phyloP scores from a whole-genome alignment of 2,888 invertebrate species.

The Polyploca ridens region DNA sequence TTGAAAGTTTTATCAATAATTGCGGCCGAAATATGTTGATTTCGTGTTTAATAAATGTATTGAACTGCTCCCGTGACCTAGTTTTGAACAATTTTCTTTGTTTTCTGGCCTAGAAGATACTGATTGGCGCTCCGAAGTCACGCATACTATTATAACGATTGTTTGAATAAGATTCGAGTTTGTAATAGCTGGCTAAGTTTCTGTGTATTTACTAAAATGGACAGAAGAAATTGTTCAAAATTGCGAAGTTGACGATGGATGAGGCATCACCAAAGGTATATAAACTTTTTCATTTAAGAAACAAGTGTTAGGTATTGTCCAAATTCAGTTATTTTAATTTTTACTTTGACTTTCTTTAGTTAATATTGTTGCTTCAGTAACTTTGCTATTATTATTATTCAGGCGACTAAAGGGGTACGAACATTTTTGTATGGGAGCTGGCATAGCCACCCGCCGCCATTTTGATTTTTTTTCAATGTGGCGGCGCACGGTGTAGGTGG shows the following conservation, averaged over 20 bases:
- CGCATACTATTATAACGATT: slow-evolving; percentile 3
- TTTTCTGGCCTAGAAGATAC: slow-evolving; percentile 38
- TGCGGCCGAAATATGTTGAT: slow-evolving; percentile 18
- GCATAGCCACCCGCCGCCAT: too few relatives aligned
- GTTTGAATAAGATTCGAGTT: neutral
- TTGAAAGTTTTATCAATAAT: slow-evolving; percentile 60
- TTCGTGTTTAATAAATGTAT: slow-evolving; percentile 31
- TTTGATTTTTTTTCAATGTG: too few relatives aligned
- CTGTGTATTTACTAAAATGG: slow-evolving; percentile 25
- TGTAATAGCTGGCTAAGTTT: neutral
- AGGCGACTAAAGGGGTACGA: too few relatives aligned
- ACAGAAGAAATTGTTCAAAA: slow-evolving; percentile 20
- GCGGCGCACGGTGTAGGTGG: too few relatives aligned
- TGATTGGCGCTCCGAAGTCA: slow-evolving; percentile 3
- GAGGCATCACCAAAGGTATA: slow-evolving; percentile 41
- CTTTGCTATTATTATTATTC: neutral
- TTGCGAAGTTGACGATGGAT: slow-evolving; percentile 58
- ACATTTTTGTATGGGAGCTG: too few relatives aligned
- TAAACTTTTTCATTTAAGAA: neutral
- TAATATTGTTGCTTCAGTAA: neutral
- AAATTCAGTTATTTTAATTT: too few relatives aligned
- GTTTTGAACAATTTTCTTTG: slow-evolving; percentile 44
- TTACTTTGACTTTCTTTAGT: neutral
- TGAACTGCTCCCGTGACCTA: slow-evolving; percentile 57
- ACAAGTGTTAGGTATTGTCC: too few relatives aligned